Evolutionary conservation across 2,888 invertebrate species (phyloP).

Genomic region (Druceiella hillmani): DNA sequence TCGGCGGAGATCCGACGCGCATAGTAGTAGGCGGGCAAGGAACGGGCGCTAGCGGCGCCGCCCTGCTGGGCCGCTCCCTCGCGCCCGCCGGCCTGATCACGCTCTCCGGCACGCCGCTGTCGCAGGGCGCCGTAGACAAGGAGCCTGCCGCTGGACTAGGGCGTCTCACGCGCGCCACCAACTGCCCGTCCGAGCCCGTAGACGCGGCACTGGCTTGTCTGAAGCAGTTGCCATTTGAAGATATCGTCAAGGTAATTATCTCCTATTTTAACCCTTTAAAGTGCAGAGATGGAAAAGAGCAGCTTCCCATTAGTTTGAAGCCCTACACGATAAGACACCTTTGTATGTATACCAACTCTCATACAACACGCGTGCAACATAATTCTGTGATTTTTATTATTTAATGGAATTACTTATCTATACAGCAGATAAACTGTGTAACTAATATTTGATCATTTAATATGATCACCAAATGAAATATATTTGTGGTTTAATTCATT

Average conservation of each 20-base stretch:
- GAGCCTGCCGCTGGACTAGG: slow-evolving; percentile 57
- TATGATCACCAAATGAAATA: too few relatives aligned
- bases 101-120: slow-evolving; percentile 69
- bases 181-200: slow-evolving; percentile 54
- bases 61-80: slow-evolving; percentile 60
- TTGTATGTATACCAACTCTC: too few relatives aligned
- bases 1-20: slow-evolving; percentile 68
- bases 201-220: slow-evolving; percentile 63
- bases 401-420: too few relatives aligned
- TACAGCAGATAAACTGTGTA: too few relatives aligned
- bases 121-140: slow-evolving; percentile 63
- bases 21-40: slow-evolving; percentile 75
- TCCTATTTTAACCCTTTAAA: too few relatives aligned
- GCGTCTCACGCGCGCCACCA: slow-evolving; percentile 56
- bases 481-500: too few relatives aligned
- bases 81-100: slow-evolving; percentile 62
- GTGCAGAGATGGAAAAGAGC: too few relatives aligned
- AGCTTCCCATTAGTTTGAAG: too few relatives aligned
- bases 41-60: slow-evolving; percentile 69
- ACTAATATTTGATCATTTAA: too few relatives aligned
- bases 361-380: too few relatives aligned
- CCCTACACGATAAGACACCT: too few relatives aligned
- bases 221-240: slow-evolving; percentile 45
- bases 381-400: too few relatives aligned
- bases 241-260: slow-evolving; percentile 35